Conservation (phyloP, 2,113 vertebrate species). For the Elephantulus edwardii region DNA sequence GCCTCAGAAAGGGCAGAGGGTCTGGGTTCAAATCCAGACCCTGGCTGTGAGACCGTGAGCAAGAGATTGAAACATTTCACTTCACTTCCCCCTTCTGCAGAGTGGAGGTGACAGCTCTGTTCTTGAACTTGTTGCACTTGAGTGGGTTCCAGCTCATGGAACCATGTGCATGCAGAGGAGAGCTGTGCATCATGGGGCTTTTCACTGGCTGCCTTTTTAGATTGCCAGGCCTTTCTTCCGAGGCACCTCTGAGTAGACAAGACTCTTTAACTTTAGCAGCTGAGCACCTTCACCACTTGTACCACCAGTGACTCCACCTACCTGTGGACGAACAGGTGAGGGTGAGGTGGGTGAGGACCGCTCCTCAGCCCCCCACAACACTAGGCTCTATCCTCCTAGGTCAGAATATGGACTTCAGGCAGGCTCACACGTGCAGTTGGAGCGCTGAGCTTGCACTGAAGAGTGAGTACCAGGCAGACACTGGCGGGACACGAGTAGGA, state of each 20-base stretch:
- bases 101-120: background rate
- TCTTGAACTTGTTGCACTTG: background rate
- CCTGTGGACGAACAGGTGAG: too few relatives aligned
- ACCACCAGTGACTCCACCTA: background rate
- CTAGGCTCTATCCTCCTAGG: background rate
- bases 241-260: background rate
- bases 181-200: background rate
- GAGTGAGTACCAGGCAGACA: rapidly evolving
- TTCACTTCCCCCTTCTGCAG: background rate
- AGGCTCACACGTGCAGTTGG: too few relatives aligned
- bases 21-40: background rate
- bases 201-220: background rate
- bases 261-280: background rate
- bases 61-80: background rate
- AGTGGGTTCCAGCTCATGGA: background rate
- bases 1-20: background rate
- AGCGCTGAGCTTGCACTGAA: rapidly evolving
- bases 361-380: background rate
- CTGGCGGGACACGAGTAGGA: rapidly evolving
- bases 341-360: background rate
- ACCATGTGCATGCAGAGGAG: background rate
- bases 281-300: background rate
- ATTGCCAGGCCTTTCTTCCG: background rate
- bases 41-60: background rate
- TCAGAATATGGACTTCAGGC: background rate